These are phyloP conservation scores for Eupsilia transversa DNA, from an alignment of 2,888 invertebrate species.

Conservation along the genomic window DNA sequence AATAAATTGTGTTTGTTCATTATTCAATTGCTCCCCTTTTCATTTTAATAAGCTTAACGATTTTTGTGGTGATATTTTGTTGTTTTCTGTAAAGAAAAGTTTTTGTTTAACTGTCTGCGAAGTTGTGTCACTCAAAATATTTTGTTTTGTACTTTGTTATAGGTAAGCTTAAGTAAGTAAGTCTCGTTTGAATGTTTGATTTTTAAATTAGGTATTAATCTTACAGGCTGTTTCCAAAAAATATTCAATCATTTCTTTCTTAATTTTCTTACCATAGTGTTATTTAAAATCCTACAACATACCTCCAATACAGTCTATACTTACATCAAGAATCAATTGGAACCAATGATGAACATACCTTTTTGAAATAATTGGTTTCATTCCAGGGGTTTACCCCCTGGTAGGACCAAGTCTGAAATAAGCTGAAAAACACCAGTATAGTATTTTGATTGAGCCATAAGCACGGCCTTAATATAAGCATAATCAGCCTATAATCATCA, in stretches of 20 bases:
- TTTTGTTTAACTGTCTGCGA: slow-evolving; percentile 55
- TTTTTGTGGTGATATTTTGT: slow-evolving; percentile 67
- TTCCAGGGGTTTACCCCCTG: not conserved
- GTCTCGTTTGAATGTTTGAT: not conserved
- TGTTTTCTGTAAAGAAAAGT: slow-evolving; percentile 40
- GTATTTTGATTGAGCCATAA: not conserved
- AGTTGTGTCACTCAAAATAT: slow-evolving; percentile 46
- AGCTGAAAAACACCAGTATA: not conserved
- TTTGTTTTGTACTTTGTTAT: slow-evolving; percentile 26
- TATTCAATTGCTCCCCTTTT: slow-evolving; percentile 80
- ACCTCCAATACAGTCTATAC: no score
- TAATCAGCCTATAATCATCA: no score
- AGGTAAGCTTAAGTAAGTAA: slow-evolving; percentile 27
- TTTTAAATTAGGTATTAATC: not conserved
- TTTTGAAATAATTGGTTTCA: not conserved
- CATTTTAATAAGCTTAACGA: slow-evolving; percentile 73
- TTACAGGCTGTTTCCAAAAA: not conserved
- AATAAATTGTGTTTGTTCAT: slow-evolving; percentile 81
- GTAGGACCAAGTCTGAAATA: not conserved
- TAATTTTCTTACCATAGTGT: not conserved
- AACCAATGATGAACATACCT: no score
- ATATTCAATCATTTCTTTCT: not conserved
- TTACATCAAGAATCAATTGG: no score
- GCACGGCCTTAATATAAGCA: no score
- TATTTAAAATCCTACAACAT: no score